Conservation (phyloP, 2,113 vertebrate species). For the Caloenas nicobarica region DNA sequence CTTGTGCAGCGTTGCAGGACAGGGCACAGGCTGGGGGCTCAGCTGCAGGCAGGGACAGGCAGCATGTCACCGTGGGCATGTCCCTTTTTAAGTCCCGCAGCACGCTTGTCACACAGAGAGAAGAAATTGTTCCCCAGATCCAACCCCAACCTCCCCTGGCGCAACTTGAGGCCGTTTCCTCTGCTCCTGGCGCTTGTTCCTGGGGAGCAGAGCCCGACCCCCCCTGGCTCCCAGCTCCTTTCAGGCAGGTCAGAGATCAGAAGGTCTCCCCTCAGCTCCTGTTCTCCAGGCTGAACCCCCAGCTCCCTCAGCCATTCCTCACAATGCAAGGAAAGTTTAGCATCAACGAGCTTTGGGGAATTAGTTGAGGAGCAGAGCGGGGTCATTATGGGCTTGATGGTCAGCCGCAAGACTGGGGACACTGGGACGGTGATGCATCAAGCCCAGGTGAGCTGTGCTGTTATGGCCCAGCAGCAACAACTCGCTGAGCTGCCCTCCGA, state of each 20-base stretch:
- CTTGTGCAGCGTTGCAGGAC: neutral
- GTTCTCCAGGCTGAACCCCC: no score
- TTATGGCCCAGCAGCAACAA: accelerated
- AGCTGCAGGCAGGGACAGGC: neutral
- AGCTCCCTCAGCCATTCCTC: no score
- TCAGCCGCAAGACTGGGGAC: accelerated
- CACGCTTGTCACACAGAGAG: accelerated
- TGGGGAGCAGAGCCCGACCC: no score
- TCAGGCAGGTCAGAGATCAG: no score
- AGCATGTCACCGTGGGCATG: neutral
- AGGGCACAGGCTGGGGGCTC: neutral
- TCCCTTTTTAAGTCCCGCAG: neutral
- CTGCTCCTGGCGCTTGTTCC: no score
- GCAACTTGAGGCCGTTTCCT: no score
- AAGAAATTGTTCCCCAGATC: neutral
- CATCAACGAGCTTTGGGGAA: neutral
- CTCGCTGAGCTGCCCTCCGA: neutral
- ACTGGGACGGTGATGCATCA: accelerated
- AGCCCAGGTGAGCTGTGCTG: neutral
- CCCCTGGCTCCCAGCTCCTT: no score
- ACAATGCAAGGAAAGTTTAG: no score
- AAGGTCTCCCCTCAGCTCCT: no score
- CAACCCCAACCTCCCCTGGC: no score
- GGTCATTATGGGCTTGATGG: accelerated
- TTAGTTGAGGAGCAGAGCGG: neutral